Evolutionary conservation across 2,113 vertebrate genomes (phyloP), one percentile per base, ranked within the genome.

Genomic region (Chionis minor): DNA sequence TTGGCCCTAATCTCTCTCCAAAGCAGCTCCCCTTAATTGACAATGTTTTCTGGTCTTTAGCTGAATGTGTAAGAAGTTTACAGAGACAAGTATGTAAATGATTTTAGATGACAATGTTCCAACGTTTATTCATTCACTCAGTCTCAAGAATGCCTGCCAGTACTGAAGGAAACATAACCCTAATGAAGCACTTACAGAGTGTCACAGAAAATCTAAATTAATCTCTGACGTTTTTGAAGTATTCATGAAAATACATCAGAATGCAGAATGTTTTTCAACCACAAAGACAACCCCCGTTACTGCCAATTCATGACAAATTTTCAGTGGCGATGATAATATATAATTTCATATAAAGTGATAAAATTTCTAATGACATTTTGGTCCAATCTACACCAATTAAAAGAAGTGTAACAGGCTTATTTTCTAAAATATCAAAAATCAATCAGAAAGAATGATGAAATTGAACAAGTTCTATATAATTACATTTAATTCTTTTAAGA

Each of bases 121-220:
- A 86, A 55, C 40, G 54, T 81, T 90, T 92, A 79, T 94, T 90
- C 73, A 75, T 72, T 81, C 22, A 84, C 47, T 72, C 32, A 74
- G 33, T 72, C 88, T 89, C 45, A 75, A 84, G 80, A 77, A 81
- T 67, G 65, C 42, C 56, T 90, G 62, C 24, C 66, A 89, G 27
- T 44, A 19, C 51, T 92, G 90, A 96, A 77, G 81, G 62, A 84
- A 91, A 42, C 47, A 26, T n/a, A 44, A 72, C 42, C 61, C n/a
- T 91, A 95, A 93, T 70, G 92, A 96, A 96, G 51, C 30, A 87
- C 72, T 83, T 81, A 71, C 47, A 80, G 55, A 94, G 84, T 51
- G 61, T 77, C 84, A 88, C 56, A 94, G 83, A 93, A 83, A 86
- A 81, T 20, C 12, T 58, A 61, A 91, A 90, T 94, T 77, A 86